Conservation (phyloP, 2,113 vertebrate genomes). For the Amazona guildingii region DNA sequence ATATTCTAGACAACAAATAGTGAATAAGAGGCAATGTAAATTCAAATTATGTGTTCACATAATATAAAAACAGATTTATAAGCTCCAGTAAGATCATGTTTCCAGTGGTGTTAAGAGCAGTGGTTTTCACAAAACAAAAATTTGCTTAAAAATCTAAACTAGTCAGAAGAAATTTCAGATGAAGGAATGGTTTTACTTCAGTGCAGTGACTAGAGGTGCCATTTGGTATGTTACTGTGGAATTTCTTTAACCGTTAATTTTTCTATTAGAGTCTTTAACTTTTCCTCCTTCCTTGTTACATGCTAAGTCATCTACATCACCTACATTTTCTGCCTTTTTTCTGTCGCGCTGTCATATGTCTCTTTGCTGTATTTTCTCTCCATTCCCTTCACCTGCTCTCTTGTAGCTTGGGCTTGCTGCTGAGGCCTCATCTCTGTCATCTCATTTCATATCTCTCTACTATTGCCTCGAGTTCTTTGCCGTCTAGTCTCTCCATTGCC, state of each 20-base stretch:
- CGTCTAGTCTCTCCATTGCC: neutral
- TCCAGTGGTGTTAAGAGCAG: neutral
- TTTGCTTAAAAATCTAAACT: neutral
- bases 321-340: neutral
- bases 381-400: neutral
- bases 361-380: neutral
- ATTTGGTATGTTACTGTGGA: neutral
- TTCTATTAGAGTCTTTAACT: neutral
- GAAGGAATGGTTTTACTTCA: neutral
- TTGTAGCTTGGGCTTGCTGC: neutral
- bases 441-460: neutral
- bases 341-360: neutral
- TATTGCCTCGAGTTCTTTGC: neutral
- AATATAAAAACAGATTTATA: neutral
- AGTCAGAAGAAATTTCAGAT: neutral
- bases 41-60: neutral
- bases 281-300: neutral
- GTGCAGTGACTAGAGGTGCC: neutral
- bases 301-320: neutral
- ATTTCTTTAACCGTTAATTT: neutral
- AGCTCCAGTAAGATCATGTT: neutral
- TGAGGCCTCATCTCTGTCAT: neutral
- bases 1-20: neutral
- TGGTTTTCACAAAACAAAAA: neutral
- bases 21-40: neutral